A percentile compares a stretch with the other conserved stretches of the same genome.
Evolutionary conservation across 2,888 invertebrate species (phyloP).

Genomic region (Andricus curvator): DNA sequence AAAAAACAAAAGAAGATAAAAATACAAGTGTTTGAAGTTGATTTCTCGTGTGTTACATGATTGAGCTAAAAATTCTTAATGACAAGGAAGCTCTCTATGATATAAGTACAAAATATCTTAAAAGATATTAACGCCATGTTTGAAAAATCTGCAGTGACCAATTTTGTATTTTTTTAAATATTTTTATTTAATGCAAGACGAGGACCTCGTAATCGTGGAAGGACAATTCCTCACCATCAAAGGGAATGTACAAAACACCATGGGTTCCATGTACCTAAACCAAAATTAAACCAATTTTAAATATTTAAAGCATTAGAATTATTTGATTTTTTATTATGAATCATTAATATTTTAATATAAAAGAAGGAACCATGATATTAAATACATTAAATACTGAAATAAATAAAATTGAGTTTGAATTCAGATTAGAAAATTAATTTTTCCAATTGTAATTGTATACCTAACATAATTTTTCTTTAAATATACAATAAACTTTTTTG

Average conservation of each 20-base stretch:
- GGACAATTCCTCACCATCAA: constrained; percentile 83
- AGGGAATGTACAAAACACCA: constrained; percentile 76
- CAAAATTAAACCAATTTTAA: constrained; percentile 37
- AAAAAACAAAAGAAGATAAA: neutral
- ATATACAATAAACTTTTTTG: neutral
- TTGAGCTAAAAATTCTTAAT: neutral
- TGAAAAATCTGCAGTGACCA: constrained; percentile 32
- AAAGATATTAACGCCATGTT: neutral
- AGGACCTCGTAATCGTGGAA: constrained; percentile 86
- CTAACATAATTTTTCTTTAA: neutral
- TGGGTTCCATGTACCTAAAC: constrained; percentile 75
- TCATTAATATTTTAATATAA: no score
- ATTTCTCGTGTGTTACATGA: neutral
- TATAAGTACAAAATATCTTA: neutral
- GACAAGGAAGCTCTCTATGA: neutral
- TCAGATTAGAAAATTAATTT: no score
- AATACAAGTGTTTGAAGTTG: neutral
- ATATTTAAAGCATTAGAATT: neutral
- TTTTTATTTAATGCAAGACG: constrained; percentile 77
- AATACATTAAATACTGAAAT: neutral
- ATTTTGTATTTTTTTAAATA: neutral
- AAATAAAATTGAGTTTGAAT: no score
- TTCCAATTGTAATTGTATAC: no score
- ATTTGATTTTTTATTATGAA: no score
- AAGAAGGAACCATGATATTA: neutral